Conservation (phyloP, 2,888 invertebrate species). For the Ochlodes sylvanus region DNA sequence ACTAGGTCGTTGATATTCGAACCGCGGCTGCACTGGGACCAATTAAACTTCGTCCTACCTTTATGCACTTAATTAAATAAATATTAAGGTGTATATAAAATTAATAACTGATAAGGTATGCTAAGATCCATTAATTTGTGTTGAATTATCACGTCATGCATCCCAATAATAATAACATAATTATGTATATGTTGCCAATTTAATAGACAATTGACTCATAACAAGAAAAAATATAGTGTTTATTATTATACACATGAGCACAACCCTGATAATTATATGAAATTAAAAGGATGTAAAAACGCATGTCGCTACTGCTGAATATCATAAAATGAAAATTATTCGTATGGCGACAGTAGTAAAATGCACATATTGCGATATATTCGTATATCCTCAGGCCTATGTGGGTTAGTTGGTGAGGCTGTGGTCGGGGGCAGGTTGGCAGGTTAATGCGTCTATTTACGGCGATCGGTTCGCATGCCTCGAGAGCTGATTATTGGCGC, state of each 20-base stretch:
- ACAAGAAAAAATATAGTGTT: no score
- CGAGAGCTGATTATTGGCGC: conserved; percentile 69
- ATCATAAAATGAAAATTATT: conserved; percentile 32
- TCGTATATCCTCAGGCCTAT: conserved; percentile 57
- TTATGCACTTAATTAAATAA: conserved; percentile 14
- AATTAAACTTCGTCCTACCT: conserved; percentile 55
- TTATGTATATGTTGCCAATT: no score
- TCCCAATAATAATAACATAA: no score
- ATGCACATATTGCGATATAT: conserved; percentile 45
- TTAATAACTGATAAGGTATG: no score
- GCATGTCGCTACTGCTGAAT: conserved; percentile 4
- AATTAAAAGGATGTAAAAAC: conserved; percentile 14
- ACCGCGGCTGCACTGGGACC: conserved; percentile 60
- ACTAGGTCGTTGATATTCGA: conserved; percentile 73
- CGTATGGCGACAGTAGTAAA: conserved; percentile 41
- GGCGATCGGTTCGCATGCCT: conserved; percentile 57
- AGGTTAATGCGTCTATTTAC: conserved; percentile 63
- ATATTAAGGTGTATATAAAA: background rate
- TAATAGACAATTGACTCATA: no score
- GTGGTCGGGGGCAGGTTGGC: conserved; percentile 46
- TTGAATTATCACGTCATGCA: no score
- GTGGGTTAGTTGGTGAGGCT: conserved; percentile 67
- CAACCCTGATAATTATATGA: conserved; percentile 7
- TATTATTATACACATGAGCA: background rate
- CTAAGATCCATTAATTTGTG: no score